phyloP scores from a whole-genome alignment of 2,888 invertebrate species.

The Epinotia ramella region DNA sequence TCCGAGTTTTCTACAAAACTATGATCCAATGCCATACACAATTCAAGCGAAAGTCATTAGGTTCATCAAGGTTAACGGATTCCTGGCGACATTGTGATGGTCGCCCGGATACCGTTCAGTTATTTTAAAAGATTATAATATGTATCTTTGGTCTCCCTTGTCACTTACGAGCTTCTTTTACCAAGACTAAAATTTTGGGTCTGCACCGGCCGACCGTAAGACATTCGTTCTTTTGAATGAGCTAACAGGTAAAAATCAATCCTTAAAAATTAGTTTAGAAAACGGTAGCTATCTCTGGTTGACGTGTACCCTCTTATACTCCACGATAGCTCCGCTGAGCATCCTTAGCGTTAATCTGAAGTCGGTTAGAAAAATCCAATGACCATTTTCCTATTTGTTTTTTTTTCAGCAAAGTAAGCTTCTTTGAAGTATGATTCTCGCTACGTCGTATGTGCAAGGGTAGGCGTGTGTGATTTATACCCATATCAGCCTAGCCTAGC shows the following conservation, averaged over 20 bases:
- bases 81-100: slow-evolving; percentile 25
- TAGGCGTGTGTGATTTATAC: no score
- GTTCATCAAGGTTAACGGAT: slow-evolving; percentile 13
- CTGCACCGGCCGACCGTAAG: no score
- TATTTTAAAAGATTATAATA: background rate
- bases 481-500: no score
- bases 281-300: background rate
- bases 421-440: background rate
- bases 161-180: background rate
- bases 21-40: no score
- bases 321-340: background rate
- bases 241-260: background rate
- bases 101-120: slow-evolving; percentile 6
- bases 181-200: no score
- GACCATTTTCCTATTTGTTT: background rate
- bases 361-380: slow-evolving; percentile 6
- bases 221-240: no score
- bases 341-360: background rate
- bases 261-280: background rate
- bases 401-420: background rate
- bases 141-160: background rate
- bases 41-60: no score
- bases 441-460: background rate
- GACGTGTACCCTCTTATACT: background rate
- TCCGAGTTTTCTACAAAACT: no score